A percentile compares a stretch with the other conserved stretches of the same genome.
Conservation (phyloP, 2,113 vertebrate genomes). For the Caretta caretta region DNA sequence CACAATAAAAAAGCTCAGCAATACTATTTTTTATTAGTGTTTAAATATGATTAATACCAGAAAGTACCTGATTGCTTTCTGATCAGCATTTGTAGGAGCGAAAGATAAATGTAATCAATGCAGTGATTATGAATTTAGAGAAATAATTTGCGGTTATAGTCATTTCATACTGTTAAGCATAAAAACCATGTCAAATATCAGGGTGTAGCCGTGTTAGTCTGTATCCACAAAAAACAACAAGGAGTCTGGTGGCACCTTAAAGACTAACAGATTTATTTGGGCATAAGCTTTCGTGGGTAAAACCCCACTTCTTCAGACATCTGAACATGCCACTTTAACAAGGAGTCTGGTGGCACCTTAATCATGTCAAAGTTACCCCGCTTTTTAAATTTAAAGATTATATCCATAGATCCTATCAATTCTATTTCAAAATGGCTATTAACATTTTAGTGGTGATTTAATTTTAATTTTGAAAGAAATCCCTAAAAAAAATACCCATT, state of each 20-base stretch:
- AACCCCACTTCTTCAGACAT: no score
- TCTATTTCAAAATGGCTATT: background rate
- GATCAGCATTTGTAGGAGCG: background rate
- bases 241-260: no score
- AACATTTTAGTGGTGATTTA: background rate
- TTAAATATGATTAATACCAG: background rate
- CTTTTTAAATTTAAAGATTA: background rate
- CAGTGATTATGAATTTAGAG: background rate
- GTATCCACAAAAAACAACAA: no score
- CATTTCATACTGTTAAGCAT: background rate
- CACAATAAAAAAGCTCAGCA: background rate
- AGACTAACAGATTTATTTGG: no score
- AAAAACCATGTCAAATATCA: background rate
- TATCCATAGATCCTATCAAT: background rate
- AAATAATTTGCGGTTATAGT: background rate
- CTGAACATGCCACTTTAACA: no score
- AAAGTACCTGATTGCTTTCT: background rate
- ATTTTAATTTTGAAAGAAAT: background rate
- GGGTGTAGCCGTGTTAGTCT: no score
- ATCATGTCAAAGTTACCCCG: background rate
- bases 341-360: background rate
- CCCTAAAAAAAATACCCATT: background rate
- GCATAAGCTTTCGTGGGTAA: no score
- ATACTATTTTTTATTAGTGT: background rate
- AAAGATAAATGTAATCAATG: background rate